Conservation (phyloP, 2,113 vertebrate genomes). For the Solenodon paradoxus region DNA sequence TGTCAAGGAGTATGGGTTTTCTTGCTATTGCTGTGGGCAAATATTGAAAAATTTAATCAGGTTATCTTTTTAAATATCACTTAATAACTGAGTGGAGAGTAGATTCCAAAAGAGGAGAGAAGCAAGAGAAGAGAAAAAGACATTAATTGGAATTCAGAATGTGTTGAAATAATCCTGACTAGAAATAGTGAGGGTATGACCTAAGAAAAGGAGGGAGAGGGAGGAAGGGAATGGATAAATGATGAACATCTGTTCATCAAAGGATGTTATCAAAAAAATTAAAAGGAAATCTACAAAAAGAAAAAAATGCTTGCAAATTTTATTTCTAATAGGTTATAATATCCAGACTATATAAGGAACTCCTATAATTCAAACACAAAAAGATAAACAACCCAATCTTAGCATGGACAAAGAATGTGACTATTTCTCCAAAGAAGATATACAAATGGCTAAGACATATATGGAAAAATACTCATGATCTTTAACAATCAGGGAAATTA, state of each 20-base stretch:
- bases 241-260: background rate
- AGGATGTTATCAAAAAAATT: background rate
- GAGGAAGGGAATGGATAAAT: background rate
- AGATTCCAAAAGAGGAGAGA: background rate
- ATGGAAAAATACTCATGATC: background rate
- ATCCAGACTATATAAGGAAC: background rate
- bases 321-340: background rate
- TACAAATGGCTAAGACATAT: background rate
- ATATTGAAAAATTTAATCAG: background rate
- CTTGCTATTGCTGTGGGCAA: background rate
- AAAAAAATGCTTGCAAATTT: background rate
- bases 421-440: too few relatives aligned
- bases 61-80: background rate
- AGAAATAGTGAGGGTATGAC: background rate
- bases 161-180: background rate
- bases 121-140: background rate
- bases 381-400: background rate
- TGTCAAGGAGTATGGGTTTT: background rate
- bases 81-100: background rate
- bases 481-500: background rate
- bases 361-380: background rate
- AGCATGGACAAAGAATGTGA: background rate
- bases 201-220: too few relatives aligned
- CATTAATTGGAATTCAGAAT: background rate
- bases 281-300: background rate